Evolutionary conservation across 1,140 invertebrate species (phyloP), one percentile per base, ranked within the genome.

Genomic region (Macrostomum lignano): DNA sequence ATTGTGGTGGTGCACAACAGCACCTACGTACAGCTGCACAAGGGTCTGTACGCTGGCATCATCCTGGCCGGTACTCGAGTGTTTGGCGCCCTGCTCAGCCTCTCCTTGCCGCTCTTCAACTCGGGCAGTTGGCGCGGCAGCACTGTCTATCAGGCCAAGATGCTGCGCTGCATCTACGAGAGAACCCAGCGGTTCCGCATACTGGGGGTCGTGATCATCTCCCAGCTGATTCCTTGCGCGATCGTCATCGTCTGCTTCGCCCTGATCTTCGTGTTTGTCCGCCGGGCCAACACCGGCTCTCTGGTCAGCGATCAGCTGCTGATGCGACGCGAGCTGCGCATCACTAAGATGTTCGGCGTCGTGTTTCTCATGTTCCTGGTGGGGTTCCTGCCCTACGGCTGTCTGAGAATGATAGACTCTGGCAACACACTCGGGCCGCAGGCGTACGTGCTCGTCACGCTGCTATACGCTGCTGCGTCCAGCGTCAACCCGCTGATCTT

Each of bases 261-360:
- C 11, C 43, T 47, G n/a, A 53, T 57, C 28, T 57, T 57, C 33
- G 39, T 49, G 25, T 51, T 47, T 38, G 51, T 55, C 10, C 44
- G 46, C 29, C 38, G 43, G n/a, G n/a, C n/a, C n/a, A n/a, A n/a
- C n/a, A n/a, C n/a, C n/a, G n/a, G n/a, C n/a, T n/a, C n/a, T n/a
- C n/a, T n/a, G n/a, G n/a, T n/a, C n/a, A n/a, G n/a, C n/a, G n/a
- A n/a, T n/a, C n/a, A n/a, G n/a, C 40, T 53, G 44, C 45, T 39
- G 3, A 7, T n/a, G n/a, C n/a, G 6, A 24, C 40, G 52, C 9
- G 54, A 57, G 39, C 49, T 57, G 17, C 49, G 49, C 36, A 55
- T 57, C 25, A 57, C 52, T 1, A 57, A 54, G 41, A 57, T 57
- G 54, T 57, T 57, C 39, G 51, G 48, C 24, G 44, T 55, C 34